Conservation (phyloP, 2,797 vertebrate species). For the Thamnophis elegans region DNA sequence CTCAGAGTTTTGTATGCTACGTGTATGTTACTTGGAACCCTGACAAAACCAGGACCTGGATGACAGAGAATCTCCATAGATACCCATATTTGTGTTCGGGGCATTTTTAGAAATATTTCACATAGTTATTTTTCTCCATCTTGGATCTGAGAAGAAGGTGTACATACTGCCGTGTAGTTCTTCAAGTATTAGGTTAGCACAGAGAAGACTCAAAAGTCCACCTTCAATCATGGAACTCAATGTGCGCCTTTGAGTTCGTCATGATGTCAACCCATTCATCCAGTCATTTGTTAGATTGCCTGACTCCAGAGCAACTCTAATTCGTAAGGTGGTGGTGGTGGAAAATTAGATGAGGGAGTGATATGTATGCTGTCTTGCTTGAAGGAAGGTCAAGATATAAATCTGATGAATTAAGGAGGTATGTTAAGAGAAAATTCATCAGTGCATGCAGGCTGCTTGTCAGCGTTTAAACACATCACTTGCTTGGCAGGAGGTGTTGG, state of each 20-base stretch:
- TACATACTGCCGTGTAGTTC: background rate
- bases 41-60: background rate
- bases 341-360: background rate
- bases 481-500: background rate
- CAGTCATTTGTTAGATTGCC: background rate
- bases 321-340: background rate
- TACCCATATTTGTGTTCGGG: background rate
- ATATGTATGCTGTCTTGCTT: background rate
- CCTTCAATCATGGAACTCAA: background rate
- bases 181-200: background rate
- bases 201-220: background rate
- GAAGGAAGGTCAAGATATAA: background rate
- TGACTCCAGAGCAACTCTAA: background rate
- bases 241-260: background rate
- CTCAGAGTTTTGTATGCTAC: no score
- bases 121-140: background rate
- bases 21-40: no score
- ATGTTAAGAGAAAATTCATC: background rate
- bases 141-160: background rate
- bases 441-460: background rate
- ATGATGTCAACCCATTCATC: background rate
- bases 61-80: background rate
- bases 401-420: background rate
- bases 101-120: background rate
- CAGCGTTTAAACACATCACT: background rate